Evolutionary conservation across 1,140 invertebrate species (phyloP).

Genomic region (Bombus superbus): DNA sequence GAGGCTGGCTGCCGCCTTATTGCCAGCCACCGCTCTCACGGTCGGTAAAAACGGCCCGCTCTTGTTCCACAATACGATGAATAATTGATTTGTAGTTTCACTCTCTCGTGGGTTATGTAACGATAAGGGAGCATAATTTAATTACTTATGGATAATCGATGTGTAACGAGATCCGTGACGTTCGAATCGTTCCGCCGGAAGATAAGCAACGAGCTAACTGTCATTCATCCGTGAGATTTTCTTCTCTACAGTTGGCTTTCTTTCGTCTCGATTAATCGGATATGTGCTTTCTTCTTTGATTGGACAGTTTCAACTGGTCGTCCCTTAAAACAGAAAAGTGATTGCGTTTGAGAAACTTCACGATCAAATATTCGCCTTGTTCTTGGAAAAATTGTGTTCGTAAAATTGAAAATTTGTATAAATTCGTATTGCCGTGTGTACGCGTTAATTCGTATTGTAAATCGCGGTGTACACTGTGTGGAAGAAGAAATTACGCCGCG

Average conservation of each 20-base stretch:
- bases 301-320: background rate
- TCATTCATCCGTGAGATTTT: conserved; percentile 6
- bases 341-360: background rate
- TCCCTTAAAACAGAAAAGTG: background rate
- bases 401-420: too few species aligned
- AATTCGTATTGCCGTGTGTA: too few species aligned
- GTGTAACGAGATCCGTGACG: background rate
- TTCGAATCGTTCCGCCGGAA: background rate
- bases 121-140: conserved; percentile 28
- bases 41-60: conserved; percentile 6
- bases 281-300: background rate
- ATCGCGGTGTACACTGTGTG: too few species aligned
- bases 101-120: conserved; percentile 26
- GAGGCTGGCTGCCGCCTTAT: conserved; percentile 23
- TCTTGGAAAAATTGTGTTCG: background rate
- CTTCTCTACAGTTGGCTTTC: background rate
- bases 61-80: conserved; percentile 23
- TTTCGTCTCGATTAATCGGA: background rate
- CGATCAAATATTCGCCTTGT: rapidly evolving
- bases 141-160: conserved; percentile 46
- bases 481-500: background rate
- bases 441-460: background rate
- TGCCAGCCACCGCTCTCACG: conserved; percentile 21
- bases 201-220: background rate
- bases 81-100: conserved; percentile 50